Evolutionary conservation across 2,797 vertebrate genomes (phyloP).

Genomic region (Megalops cyprinoides): DNA sequence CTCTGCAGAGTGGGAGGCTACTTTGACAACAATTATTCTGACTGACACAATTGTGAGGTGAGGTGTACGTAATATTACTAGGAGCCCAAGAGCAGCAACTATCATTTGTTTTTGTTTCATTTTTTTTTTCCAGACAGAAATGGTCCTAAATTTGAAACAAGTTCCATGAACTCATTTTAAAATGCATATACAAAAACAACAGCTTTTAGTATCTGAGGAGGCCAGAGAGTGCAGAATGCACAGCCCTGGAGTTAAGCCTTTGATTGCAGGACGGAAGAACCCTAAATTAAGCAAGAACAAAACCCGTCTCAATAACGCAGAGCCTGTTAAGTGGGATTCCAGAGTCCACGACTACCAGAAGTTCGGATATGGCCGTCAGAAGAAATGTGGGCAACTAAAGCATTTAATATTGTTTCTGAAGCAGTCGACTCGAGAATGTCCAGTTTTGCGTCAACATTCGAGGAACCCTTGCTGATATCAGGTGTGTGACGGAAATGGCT

Average conservation of each 20-base stretch:
- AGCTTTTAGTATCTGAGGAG: not conserved
- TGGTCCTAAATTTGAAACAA: slow-evolving; percentile 17
- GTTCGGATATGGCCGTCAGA: slow-evolving; percentile 38
- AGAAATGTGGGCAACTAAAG: slow-evolving; percentile 40
- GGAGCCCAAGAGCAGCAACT: slow-evolving; percentile 7
- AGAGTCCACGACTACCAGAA: slow-evolving; percentile 40
- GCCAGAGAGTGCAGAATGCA: not conserved
- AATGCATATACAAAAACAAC: not conserved
- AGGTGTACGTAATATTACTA: slow-evolving; percentile 6
- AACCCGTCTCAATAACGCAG: slow-evolving; percentile 25
- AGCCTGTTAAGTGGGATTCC: slow-evolving; percentile 27
- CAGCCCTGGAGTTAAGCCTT: not conserved
- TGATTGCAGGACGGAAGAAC: slow-evolving; percentile 3
- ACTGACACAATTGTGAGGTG: not conserved
- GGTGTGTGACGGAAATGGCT: slow-evolving; percentile 39
- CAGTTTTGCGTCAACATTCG: slow-evolving; percentile 44
- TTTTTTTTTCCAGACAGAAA: slow-evolving; percentile 10
- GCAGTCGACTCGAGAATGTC: slow-evolving; percentile 42
- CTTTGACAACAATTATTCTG: not conserved
- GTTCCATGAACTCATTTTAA: not conserved
- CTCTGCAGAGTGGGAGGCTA: slow-evolving; percentile 22
- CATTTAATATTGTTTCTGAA: slow-evolving; percentile 43
- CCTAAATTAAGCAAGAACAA: not conserved
- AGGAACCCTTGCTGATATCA: slow-evolving; percentile 41
- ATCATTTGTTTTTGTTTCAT: not conserved